phyloP scores from a whole-genome alignment of 37 sponge, comb jelly and placozoan species.

The Eunapius fragilis region DNA sequence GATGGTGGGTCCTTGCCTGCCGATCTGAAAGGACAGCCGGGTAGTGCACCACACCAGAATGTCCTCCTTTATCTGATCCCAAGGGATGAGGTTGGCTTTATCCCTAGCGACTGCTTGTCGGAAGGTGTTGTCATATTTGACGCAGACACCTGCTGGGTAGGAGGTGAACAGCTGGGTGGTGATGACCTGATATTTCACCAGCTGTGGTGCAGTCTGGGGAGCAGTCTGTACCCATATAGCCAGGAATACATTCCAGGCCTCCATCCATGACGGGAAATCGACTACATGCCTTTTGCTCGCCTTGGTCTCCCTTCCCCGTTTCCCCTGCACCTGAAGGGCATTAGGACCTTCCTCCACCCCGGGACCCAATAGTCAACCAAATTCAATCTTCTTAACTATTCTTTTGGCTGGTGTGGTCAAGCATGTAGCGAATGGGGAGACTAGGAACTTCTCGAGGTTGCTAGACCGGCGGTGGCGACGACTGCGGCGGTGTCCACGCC shows the following conservation, averaged over 20 bases:
- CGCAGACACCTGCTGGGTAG: constrained; percentile 1
- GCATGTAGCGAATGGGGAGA: too few relatives aligned
- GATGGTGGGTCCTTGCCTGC: constrained; percentile 6
- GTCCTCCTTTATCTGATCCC: constrained; percentile 31
- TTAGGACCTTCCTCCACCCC: background rate
- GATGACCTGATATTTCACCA: constrained; percentile 30
- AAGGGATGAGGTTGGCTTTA: background rate
- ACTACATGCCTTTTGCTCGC: background rate
- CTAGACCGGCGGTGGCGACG: too few relatives aligned
- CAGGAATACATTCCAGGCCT: constrained; percentile 46
- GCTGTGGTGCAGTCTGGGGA: constrained; percentile 19
- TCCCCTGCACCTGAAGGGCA: background rate
- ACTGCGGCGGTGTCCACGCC: too few relatives aligned
- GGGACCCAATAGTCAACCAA: constrained; percentile 12
- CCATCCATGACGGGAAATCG: constrained; percentile 31
- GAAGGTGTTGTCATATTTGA: constrained; percentile 24
- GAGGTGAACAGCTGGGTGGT: constrained; percentile 3
- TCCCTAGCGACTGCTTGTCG: constrained; percentile 24
- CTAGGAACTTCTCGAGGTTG: too few relatives aligned
- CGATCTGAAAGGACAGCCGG: too few relatives aligned
- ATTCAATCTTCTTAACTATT: background rate
- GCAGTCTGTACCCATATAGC: background rate
- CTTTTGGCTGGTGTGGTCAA: background rate
- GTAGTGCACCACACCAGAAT: constrained; percentile 12
- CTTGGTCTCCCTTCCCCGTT: constrained; percentile 2